A percentile compares a stretch with the other conserved stretches of the same genome.
These are phyloP conservation scores for Parauchenoglanis ngamensis DNA, from an alignment of 2,797 vertebrate species.

Conservation along the genomic window DNA sequence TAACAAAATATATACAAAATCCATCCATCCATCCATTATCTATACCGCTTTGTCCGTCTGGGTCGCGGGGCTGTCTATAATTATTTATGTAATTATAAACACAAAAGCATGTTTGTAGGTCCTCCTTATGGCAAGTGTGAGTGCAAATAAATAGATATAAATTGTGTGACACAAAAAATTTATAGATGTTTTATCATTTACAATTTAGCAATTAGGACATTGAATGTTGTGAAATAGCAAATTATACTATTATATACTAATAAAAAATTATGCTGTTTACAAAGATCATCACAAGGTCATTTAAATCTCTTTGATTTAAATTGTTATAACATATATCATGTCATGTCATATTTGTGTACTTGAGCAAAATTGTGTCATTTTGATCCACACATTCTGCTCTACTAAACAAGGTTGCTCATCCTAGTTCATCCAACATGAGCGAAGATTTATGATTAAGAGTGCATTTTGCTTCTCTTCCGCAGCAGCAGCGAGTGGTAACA, in stretches of 20 bases:
- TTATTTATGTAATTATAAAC: background rate
- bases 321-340: background rate
- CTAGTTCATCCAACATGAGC: background rate
- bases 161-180: background rate
- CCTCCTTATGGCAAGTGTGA: background rate
- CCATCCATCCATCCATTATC: background rate
- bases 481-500: conserved; percentile 70
- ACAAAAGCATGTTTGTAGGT: background rate
- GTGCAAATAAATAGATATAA: background rate
- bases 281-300: background rate
- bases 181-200: background rate
- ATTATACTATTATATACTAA: too few species aligned
- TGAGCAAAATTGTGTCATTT: background rate
- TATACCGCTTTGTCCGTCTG: too few species aligned
- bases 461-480: conserved; percentile 2
- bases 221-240: background rate
- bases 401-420: background rate
- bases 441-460: background rate
- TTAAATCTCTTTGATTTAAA: background rate
- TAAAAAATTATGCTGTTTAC: background rate
- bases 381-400: background rate
- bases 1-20: background rate
- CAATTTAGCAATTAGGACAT: background rate
- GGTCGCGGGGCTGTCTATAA: background rate
- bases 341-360: background rate